These are phyloP conservation scores for Macrotis lagotis DNA, from an alignment of 2,113 vertebrate genomes.

Conservation along the genomic window DNA sequence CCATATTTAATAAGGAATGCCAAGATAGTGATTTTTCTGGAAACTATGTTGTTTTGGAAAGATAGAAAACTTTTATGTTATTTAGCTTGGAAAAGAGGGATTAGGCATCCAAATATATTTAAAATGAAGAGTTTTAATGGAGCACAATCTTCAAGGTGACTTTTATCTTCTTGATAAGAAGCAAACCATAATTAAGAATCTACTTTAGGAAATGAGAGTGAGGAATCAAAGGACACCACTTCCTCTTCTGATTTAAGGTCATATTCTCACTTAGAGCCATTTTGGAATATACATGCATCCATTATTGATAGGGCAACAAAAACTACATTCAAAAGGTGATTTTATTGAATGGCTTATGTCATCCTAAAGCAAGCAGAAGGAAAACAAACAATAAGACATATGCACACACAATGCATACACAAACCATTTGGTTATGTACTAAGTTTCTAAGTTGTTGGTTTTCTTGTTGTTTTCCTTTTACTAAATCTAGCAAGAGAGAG, in stretches of 20 bases:
- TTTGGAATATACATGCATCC: background rate
- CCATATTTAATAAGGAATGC: background rate
- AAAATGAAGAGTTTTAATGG: background rate
- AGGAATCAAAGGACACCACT: background rate
- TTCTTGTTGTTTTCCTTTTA: background rate
- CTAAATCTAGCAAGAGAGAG: slow-evolving; percentile 7
- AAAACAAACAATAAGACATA: background rate
- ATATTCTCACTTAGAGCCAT: background rate
- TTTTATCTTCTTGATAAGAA: background rate
- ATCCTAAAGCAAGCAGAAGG: background rate
- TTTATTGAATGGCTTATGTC: background rate
- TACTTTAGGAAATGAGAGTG: background rate
- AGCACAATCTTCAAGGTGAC: background rate
- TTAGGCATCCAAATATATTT: background rate
- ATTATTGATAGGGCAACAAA: background rate
- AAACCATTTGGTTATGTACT: background rate
- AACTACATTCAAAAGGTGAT: background rate
- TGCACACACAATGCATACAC: background rate
- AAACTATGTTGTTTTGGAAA: background rate
- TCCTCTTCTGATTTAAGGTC: background rate
- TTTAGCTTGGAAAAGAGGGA: too few species aligned
- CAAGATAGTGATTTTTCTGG: background rate
- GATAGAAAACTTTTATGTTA: background rate
- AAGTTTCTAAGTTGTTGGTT: background rate
- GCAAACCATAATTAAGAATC: background rate